Base-by-base conservation (phyloP, 1,140 invertebrate genomes). In the Lasaia peninsularis region DNA sequence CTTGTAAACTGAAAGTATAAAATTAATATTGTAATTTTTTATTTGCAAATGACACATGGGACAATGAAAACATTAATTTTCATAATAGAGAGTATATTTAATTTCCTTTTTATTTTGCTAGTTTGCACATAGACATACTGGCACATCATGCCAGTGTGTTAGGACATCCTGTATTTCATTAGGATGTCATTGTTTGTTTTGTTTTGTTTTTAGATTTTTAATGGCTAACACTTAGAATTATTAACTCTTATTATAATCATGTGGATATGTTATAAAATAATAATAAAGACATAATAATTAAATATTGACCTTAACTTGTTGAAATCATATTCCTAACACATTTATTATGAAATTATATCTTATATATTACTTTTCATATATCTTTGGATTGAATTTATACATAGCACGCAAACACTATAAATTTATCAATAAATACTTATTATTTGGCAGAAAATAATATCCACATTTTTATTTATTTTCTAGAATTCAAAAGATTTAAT, bases 201-300 rank as follows among this genome's bases (percentile, higher is more conserved):
- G 65, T 72, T 63, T 70, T 67, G 58, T 62, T 63, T 67, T 69
- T 65, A 69, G 61, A 54, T 37, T 73, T 63, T 52, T 59, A 63
- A 61, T 62, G 24, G 68, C 65, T 75, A 71, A 75, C 68, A 62
- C 55, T 58, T 73, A 66, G 63, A 56, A 51, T 58, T 64, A 67
- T 49, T 21, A 28, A 28, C 34, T 10, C 52, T 8, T 56, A 20
- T 9, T 18, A 35, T 24, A 35, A 52, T 52, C 14, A 54, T 54
- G 56, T 53, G 54, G 32, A 37, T 56, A 14, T 28, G 24, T 28
- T 28, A 6, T 4, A 28, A 28, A n/a, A n/a, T n/a, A n/a, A n/a
- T n/a, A n/a, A n/a, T n/a, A n/a, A n/a, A n/a, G n/a, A n/a, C n/a
- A n/a, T n/a, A n/a, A n/a, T n/a, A n/a, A n/a, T n/a, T n/a, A n/a